Base-by-base conservation (phyloP, 2,113 vertebrate species). In the Bombycilla garrulus region DNA sequence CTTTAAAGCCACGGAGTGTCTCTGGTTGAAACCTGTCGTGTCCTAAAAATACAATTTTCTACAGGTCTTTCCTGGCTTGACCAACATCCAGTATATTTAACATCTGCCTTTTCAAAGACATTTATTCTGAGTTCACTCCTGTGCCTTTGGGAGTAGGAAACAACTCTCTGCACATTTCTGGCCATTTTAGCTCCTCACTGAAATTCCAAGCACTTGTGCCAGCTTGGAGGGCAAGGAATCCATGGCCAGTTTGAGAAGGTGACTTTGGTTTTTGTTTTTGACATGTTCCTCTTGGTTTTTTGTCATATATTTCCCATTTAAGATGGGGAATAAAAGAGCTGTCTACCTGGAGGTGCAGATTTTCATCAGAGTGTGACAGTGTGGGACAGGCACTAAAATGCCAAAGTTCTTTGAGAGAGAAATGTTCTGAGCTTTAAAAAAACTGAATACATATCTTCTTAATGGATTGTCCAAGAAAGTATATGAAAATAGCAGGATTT, bases 11-110 rank as follows among this genome's bases (percentile, higher is more conserved):
- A 14, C 10, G 19, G 10, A 36, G 9, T 45, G 20, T 45, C 25
- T 66, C 28, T 21, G 19, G 7, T 1, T 60, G 44, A 71, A 51
- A 74, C 19, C 29, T 3, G 0, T 6, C 8, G 0, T 13, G 6
- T 45, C 21, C 44, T 80, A 69, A 72, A 80, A 69, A 23, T 9
- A 40, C 2, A 20, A 12, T 42, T 87, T 81, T 78, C 4, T 36
- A 6, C 12, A 26, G 5, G 1, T 57, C 29, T 60, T 91, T 48
- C 15, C 72, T 51, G 58, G 5, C 10, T 72, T 78, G 45, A 57
- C 15, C 45, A 74, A 58, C 1, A 14, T 33, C 7, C 1, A 2
- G 5, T 12, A 69, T 12, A 40, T 77, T 66, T 57, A 67, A 53
- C 33, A 72, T 3, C 21, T 76, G 22, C 6, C 56, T 73, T 76